These are phyloP conservation scores for Phalacrocorax carbo DNA, from an alignment of 2,113 vertebrate species.

Conservation along the genomic window DNA sequence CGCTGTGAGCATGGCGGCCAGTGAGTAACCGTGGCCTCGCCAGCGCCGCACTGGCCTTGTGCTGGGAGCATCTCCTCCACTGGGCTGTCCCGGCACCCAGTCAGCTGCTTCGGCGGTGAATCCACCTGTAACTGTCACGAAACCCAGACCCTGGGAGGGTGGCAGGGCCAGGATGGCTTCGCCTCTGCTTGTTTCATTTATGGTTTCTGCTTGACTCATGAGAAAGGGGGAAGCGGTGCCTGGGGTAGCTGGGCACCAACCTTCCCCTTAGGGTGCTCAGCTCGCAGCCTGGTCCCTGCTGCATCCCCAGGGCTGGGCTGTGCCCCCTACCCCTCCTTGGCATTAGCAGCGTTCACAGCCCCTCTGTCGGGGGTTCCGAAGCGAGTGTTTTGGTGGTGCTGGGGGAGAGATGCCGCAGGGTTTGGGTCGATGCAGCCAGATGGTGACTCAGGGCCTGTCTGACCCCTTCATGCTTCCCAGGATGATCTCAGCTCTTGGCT, in stretches of 20 bases:
- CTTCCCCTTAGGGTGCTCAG: neutral
- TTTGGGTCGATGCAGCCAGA: fast-evolving
- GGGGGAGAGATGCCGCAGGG: fast-evolving
- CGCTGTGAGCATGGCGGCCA: fast-evolving
- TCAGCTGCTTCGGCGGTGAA: neutral
- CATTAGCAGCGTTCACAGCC: neutral
- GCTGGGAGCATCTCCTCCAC: neutral
- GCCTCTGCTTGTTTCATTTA: neutral
- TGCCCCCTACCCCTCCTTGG: neutral
- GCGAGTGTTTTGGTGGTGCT: neutral
- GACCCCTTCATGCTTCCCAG: neutral
- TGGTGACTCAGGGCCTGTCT: neutral
- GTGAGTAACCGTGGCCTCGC: neutral
- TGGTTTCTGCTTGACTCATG: neutral
- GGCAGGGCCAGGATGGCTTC: fast-evolving
- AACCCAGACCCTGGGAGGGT: neutral
- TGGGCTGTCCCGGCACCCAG: neutral
- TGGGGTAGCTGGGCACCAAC: fast-evolving
- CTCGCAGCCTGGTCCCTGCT: fast-evolving
- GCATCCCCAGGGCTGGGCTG: neutral
- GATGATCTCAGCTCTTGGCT: neutral
- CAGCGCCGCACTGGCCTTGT: fast-evolving
- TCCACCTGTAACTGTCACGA: neutral
- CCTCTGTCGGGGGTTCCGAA: neutral
- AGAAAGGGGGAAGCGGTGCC: neutral